These are phyloP conservation scores for Leptoclinus maculatus DNA, from an alignment of 2,797 vertebrate genomes.

Conservation along the genomic window DNA sequence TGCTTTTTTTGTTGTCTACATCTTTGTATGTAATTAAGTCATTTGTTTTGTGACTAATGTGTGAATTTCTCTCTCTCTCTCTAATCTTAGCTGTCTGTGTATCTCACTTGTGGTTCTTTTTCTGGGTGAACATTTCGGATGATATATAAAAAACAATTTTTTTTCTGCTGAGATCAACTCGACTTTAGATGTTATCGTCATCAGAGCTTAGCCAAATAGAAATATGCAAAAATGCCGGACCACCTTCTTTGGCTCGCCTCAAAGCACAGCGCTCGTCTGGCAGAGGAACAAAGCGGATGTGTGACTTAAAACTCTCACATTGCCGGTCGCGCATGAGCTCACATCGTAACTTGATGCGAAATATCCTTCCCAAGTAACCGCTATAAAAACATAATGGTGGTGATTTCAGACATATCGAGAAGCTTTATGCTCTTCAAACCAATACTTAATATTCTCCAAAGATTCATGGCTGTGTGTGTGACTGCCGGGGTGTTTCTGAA, in stretches of 20 bases:
- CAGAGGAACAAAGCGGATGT: slow-evolving; percentile 17
- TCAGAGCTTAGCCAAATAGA: not conserved
- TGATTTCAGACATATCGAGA: slow-evolving; percentile 69
- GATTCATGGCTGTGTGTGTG: slow-evolving; percentile 68
- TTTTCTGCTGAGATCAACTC: not conserved
- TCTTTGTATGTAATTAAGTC: not conserved
- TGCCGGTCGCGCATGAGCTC: slow-evolving; percentile 45
- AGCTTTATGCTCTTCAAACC: slow-evolving; percentile 69
- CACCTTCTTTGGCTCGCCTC: not conserved
- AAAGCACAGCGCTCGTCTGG: not conserved
- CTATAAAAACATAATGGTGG: slow-evolving; percentile 67
- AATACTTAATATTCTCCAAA: slow-evolving; percentile 78
- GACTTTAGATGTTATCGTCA: not conserved
- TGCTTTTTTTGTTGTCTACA: not conserved
- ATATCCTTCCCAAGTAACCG: slow-evolving; percentile 46
- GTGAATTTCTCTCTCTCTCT: no score
- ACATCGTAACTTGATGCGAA: slow-evolving; percentile 42
- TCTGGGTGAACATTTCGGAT: no score
- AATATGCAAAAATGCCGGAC: not conserved
- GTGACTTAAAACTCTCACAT: slow-evolving; percentile 4
- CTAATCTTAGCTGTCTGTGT: not conserved
- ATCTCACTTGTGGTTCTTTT: not conserved
- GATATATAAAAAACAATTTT: not conserved
- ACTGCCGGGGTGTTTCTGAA: slow-evolving; percentile 67
- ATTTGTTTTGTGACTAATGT: no score